Evolutionary conservation across 2,797 vertebrate species (phyloP), one percentile per base, ranked within the genome.

Genomic region (Notolabrus celidotus): DNA sequence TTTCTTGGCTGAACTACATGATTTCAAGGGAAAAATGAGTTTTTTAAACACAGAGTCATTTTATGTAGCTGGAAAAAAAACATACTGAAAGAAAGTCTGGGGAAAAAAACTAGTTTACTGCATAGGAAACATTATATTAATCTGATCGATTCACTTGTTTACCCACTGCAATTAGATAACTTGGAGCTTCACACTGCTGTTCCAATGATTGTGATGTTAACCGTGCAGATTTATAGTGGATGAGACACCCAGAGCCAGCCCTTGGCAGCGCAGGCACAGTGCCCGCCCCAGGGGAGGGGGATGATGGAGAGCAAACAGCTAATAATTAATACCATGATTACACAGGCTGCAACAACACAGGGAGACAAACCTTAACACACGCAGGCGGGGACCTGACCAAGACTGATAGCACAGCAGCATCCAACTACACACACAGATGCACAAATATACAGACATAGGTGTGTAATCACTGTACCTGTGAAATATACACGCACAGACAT

Each of bases 271-370:
- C 88, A 80, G 74, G 85, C 87, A 84, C 67, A 61, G 88, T 88
- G 89, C 85, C 87, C 49, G 80, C 88, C 90, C 84, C 88, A 79
- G 84, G 90, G 90, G 88, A 90, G 84, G 82, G 67, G 78, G 83
- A 91, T 93, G 93, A 95, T 93, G 88, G 91, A 92, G 92, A 92
- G 91, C 92, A 93, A 94, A 94, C 92, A 93, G 90, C 92, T 94
- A 93, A 94, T 94, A 94, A 94, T 94, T 93, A 94, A 93, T 94
- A 92, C 90, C 82, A 82, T 92, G 91, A 93, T 93, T 93, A 92
- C 91, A 92, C 89, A 91, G 90, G 84, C 92, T 91, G 86, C 79
- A 84, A 89, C 89, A 93, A 94, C 91, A 91, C 86, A 76, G 89
- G 88, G 87, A 89, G 87, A 91, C 87, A 91, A 91, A 91, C 86